A percentile compares a stretch with the other conserved stretches of the same genome.
Conservation (phyloP, 2,888 invertebrate species). For the Heterodera filipjevi region DNA sequence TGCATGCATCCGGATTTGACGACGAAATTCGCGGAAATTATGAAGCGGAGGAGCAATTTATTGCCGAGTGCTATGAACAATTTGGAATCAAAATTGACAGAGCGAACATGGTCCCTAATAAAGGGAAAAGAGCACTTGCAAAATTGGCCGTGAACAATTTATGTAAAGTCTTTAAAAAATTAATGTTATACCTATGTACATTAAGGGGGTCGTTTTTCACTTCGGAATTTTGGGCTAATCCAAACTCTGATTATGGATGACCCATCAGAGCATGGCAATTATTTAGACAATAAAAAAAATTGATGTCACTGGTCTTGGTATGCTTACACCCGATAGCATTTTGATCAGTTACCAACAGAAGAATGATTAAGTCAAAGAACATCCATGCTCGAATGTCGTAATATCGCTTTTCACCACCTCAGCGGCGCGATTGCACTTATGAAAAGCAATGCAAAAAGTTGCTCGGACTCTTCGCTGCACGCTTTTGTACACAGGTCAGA, state of each 20-base stretch:
- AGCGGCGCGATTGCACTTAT: constrained; percentile 14
- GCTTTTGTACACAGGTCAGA: constrained; percentile 17
- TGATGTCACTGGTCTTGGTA: constrained; percentile 14
- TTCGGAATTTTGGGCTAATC: constrained; percentile 17
- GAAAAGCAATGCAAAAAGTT: constrained; percentile 15
- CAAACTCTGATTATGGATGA: background rate
- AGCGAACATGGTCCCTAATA: background rate
- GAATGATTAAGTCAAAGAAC: constrained; percentile 21
- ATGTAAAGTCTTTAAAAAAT: background rate
- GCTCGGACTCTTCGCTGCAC: constrained; percentile 1
- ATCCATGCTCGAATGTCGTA: background rate
- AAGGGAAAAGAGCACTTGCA: background rate
- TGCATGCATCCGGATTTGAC: background rate
- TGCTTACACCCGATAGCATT: constrained; percentile 2
- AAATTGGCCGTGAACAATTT: background rate
- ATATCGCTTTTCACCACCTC: constrained; percentile 25
- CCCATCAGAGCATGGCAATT: background rate
- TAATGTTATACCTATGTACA: no score
- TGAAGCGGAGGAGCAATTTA: background rate
- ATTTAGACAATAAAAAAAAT: constrained; percentile 2
- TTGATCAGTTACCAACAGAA: constrained; percentile 1
- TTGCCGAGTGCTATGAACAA: background rate
- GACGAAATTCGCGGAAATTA: background rate
- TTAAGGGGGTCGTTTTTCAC: constrained; percentile 25
- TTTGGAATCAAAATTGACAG: background rate